phyloP scores from a whole-genome alignment of 2,888 invertebrate genomes.

The Elaeidobius kamerunicus region DNA sequence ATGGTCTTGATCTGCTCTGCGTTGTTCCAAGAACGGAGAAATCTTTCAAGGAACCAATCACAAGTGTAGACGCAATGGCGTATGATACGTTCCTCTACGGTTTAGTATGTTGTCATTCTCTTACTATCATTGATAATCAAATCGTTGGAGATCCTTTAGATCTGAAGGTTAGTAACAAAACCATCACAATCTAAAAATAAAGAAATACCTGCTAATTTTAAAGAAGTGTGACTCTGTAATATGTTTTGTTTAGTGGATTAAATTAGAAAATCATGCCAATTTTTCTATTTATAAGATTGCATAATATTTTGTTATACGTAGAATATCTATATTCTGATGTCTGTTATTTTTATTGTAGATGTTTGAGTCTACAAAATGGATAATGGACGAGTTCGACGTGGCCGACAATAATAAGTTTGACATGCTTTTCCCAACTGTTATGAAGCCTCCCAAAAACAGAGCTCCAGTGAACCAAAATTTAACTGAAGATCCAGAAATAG shows the following conservation, averaged over 20 bases:
- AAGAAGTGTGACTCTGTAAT: too few species aligned
- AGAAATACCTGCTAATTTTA: too few species aligned
- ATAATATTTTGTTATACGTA: too few species aligned
- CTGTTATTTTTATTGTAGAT: too few species aligned
- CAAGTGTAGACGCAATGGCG: slow-evolving; percentile 51
- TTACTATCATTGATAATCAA: slow-evolving; percentile 84
- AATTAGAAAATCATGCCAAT: too few species aligned
- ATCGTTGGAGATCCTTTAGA: slow-evolving; percentile 91
- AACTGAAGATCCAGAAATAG: slow-evolving; percentile 63
- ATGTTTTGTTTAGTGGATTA: too few species aligned
- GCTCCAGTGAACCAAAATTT: slow-evolving; percentile 30
- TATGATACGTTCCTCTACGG: slow-evolving; percentile 56
- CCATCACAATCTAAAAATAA: too few species aligned
- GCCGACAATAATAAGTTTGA: slow-evolving; percentile 84
- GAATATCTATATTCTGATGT: too few species aligned
- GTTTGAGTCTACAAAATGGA: slow-evolving; percentile 95
- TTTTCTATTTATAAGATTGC: too few species aligned
- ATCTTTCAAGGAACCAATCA: slow-evolving; percentile 50
- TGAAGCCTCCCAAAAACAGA: slow-evolving; percentile 57
- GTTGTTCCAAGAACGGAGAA: slow-evolving; percentile 66
- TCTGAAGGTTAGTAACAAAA: slow-evolving; percentile 68
- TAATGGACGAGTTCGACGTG: slow-evolving; percentile 80
- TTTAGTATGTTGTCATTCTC: slow-evolving; percentile 91
- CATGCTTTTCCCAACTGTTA: slow-evolving; percentile 81
- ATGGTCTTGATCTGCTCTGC: slow-evolving; percentile 93